These are phyloP conservation scores for Noctua pronuba DNA, from an alignment of 2,888 invertebrate species.

Conservation along the genomic window DNA sequence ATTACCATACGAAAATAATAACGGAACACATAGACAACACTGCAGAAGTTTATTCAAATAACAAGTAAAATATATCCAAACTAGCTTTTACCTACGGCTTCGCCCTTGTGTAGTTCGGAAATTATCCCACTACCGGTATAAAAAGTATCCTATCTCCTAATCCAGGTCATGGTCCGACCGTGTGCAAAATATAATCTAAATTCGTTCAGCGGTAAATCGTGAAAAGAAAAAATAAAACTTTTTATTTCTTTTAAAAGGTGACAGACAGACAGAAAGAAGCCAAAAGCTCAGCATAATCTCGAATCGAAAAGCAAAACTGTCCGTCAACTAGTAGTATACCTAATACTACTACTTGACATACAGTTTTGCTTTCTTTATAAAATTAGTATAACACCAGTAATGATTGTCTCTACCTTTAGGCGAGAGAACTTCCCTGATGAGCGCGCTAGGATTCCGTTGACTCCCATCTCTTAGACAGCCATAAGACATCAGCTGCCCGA, in stretches of 20 bases:
- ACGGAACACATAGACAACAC: neutral
- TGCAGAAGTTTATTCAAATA: slow-evolving; percentile 10
- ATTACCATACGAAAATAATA: slow-evolving; percentile 14
- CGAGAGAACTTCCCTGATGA: slow-evolving; percentile 54
- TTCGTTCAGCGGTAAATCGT: neutral
- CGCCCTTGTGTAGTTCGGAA: no score
- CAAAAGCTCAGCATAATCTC: neutral
- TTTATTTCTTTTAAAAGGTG: neutral
- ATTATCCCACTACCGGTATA: neutral
- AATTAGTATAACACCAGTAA: neutral
- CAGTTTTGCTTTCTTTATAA: neutral
- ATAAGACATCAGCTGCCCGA: slow-evolving; percentile 58
- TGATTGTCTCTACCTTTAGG: slow-evolving; percentile 66
- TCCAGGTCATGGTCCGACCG: neutral
- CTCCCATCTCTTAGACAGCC: neutral
- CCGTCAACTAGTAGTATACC: no score
- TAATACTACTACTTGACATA: neutral
- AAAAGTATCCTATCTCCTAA: neutral
- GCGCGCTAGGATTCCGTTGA: slow-evolving; percentile 10
- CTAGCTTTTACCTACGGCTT: neutral
- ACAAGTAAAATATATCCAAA: neutral
- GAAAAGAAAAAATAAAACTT: neutral
- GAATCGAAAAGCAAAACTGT: neutral
- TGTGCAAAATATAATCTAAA: neutral
- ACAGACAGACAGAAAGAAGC: neutral